Percentiles rank a stretch among this genome's conserved stretches.
Conservation (phyloP, 2,888 invertebrate species). For the Heliconius ismenius region DNA sequence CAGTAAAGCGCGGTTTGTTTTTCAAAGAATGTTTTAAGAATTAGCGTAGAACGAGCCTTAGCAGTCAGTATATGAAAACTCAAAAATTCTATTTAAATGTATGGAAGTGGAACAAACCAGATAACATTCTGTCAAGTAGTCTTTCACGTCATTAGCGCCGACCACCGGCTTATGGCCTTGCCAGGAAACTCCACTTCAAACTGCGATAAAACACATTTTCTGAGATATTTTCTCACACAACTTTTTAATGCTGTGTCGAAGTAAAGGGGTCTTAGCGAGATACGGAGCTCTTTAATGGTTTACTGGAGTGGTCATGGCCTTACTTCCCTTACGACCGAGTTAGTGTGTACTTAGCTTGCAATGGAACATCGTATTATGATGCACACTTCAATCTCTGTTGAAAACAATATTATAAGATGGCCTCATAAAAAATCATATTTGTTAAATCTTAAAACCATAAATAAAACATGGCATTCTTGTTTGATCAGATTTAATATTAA, state of each 20-base stretch:
- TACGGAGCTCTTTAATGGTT: conserved; percentile 67
- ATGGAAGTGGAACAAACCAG: conserved; percentile 34
- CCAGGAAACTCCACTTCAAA: conserved; percentile 65
- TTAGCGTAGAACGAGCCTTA: neutral
- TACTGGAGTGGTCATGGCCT: conserved; percentile 54
- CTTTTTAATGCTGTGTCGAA: conserved; percentile 71
- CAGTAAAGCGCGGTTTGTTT: conserved; percentile 26
- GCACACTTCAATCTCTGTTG: neutral
- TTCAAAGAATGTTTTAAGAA: conserved; percentile 27
- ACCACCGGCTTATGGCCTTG: conserved; percentile 63
- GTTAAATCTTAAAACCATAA: no score
- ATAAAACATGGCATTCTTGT: no score
- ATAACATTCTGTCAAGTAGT: conserved; percentile 34
- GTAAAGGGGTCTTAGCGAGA: conserved; percentile 63
- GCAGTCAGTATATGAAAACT: conserved; percentile 11
- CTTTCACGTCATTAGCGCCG: conserved; percentile 65
- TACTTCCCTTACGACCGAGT: conserved; percentile 17
- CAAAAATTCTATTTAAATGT: conserved; percentile 29
- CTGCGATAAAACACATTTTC: conserved; percentile 76
- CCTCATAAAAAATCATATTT: no score
- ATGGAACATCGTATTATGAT: neutral
- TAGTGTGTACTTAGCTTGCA: conserved; percentile 30
- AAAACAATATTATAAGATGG: neutral
- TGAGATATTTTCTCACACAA: conserved; percentile 63
- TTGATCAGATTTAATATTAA: neutral